Conservation (phyloP, 2,888 invertebrate species). For the Cosmorhoe ocellata region DNA sequence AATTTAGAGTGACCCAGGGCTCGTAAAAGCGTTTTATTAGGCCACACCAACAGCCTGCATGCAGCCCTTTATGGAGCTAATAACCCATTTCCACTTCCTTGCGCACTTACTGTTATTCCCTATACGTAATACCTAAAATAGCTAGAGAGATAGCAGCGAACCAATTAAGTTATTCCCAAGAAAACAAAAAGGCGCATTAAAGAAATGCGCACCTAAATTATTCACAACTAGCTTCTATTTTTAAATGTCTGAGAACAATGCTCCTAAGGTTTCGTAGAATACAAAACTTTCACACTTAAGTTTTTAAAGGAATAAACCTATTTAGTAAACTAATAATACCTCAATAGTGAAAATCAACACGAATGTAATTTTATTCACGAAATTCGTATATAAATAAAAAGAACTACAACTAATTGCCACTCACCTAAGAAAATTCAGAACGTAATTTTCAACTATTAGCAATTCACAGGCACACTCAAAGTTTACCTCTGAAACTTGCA, state of each 20-base stretch:
- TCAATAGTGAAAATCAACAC: too few relatives aligned
- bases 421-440: neutral
- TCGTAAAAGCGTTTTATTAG: constrained; percentile 16
- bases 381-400: neutral
- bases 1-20: constrained; percentile 1
- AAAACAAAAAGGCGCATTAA: too few relatives aligned
- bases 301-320: too few relatives aligned
- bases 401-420: neutral
- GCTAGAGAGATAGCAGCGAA: constrained; percentile 6
- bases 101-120: constrained; percentile 21
- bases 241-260: too few relatives aligned
- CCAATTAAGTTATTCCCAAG: neutral
- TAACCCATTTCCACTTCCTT: constrained; percentile 31
- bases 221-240: too few relatives aligned
- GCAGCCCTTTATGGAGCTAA: constrained; percentile 13
- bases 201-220: too few relatives aligned
- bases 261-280: too few relatives aligned
- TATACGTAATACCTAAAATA: constrained; percentile 14
- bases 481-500: constrained; percentile 27
- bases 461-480: constrained; percentile 11
- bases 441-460: constrained; percentile 16
- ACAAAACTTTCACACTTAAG: too few relatives aligned
- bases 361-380: too few relatives aligned
- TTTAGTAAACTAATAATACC: too few relatives aligned
- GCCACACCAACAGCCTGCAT: constrained; percentile 2